Base-by-base conservation (phyloP, 2,797 vertebrate species). In the Helostoma temminkii region DNA sequence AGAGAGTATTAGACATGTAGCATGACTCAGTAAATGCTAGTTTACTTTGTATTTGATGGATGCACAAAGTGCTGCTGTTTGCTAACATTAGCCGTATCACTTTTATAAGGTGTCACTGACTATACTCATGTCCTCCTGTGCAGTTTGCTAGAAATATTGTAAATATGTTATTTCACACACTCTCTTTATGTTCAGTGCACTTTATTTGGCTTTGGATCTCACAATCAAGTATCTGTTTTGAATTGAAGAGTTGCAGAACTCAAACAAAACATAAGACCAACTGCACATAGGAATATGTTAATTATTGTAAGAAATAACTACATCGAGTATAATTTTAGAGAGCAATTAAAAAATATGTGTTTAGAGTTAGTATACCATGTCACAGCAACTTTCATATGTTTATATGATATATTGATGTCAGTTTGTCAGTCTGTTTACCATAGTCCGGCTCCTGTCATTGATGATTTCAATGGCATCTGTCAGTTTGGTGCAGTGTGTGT, bases 401-500 rank as follows among this genome's bases (percentile, higher is more conserved):
- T 49, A 54, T 39, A 43, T 49, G 54, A 3, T 60, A 65, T 43
- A n/a, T 2, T 10, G 32, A 32, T 32, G 53, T 3, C 18, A 61
- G 21, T 34, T 22, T 9, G 50, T 52, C 57, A 21, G 26, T 53
- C 60, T 59, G 28, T 41, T 54, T 26, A 36, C 72, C 70, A n/a
- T 37, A 66, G 25, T 52, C 58, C 56, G 19, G 12, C 73, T 61
- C 39, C 50, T 28, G 34, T 54, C 66, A 24, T 55, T 67, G 66
- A 70, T 83, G 80, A 68, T 75, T 72, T 54, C 66, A 52, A 83
- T 83, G 1, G 58, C 59, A 81, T 59, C 71, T 83, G 78, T 81
- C 80, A 82, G 77, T 18, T 50, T 74, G 62, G 47, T 76, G 66
- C 66, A 21, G 53, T 61, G 74, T 71, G 14, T 52, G 25, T 49